A percentile compares a stretch with the other conserved stretches of the same genome.
Conservation (phyloP, 2,888 invertebrate genomes). For the Oxyteleia sp. region DNA sequence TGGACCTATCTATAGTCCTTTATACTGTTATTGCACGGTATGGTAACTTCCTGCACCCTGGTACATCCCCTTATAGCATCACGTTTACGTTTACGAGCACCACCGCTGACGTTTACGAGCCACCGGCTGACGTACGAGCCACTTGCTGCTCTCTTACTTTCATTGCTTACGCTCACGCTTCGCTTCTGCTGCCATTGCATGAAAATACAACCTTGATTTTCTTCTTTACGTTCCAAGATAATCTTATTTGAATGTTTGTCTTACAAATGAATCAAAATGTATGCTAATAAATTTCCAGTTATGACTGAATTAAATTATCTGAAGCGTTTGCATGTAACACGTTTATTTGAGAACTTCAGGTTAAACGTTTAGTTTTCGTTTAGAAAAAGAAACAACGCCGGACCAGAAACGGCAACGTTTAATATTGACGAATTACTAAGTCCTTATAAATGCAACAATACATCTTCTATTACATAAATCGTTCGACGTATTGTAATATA, state of each 20-base stretch:
- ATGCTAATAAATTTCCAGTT: slow-evolving; percentile 47
- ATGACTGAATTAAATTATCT: slow-evolving; percentile 50
- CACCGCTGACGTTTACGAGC: slow-evolving; percentile 88
- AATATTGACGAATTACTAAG: slow-evolving; percentile 31
- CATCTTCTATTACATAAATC: slow-evolving; percentile 43
- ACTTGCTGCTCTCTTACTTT: slow-evolving; percentile 87
- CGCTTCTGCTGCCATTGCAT: slow-evolving; percentile 78
- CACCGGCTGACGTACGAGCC: slow-evolving; percentile 88
- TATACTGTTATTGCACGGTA: slow-evolving; percentile 84
- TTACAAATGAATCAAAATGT: slow-evolving; percentile 64
- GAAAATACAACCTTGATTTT: slow-evolving; percentile 82
- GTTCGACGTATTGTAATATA: slow-evolving; percentile 17
- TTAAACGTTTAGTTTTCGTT: slow-evolving; percentile 9
- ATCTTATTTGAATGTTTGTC: slow-evolving; percentile 64
- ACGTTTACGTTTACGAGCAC: slow-evolving; percentile 88
- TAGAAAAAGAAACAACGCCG: slow-evolving; percentile 11
- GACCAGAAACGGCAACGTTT: neutral
- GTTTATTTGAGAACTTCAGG: slow-evolving; percentile 31
- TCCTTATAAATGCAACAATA: slow-evolving; percentile 29
- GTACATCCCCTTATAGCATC: slow-evolving; percentile 87
- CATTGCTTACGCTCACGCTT: slow-evolving; percentile 85
- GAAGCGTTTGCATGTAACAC: slow-evolving; percentile 18
- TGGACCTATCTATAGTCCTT: slow-evolving; percentile 81
- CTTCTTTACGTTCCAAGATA: slow-evolving; percentile 71
- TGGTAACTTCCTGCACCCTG: slow-evolving; percentile 83